Percentiles rank a stretch among this genome's conserved stretches.
Conservation (phyloP, 2,113 vertebrate species). For the Quiscalus mexicanus region DNA sequence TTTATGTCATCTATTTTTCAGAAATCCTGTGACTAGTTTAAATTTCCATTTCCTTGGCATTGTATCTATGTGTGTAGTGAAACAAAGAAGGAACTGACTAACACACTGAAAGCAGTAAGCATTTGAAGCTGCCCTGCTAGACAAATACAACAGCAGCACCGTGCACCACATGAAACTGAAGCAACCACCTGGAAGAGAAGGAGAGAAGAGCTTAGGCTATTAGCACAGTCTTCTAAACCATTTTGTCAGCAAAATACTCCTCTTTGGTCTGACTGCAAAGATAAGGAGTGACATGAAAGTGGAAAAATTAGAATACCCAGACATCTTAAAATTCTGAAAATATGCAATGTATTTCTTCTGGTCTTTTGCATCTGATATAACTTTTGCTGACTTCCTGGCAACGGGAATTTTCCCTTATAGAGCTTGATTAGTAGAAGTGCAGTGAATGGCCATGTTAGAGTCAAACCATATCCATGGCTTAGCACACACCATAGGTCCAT, state of each 20-base stretch:
- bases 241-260: constrained; percentile 67
- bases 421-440: not conserved
- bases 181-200: constrained; percentile 52
- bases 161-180: not conserved
- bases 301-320: constrained; percentile 47
- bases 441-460: not conserved
- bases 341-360: not conserved
- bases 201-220: not conserved
- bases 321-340: constrained; percentile 9
- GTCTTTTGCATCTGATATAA: not conserved
- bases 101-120: constrained; percentile 11
- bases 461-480: not conserved
- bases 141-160: constrained; percentile 12
- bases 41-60: constrained; percentile 61
- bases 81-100: constrained; percentile 46
- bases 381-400: not conserved
- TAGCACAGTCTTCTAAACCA: constrained; percentile 28
- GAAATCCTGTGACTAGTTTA: constrained; percentile 64
- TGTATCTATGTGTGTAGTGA: not conserved
- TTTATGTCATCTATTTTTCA: constrained; percentile 63
- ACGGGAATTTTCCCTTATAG: not conserved
- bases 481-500: not conserved
- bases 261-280: constrained; percentile 24
- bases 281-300: constrained; percentile 53
- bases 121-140: constrained; percentile 12